Base-by-base conservation (phyloP, 2,888 invertebrate genomes). In the Folsomia candida region DNA sequence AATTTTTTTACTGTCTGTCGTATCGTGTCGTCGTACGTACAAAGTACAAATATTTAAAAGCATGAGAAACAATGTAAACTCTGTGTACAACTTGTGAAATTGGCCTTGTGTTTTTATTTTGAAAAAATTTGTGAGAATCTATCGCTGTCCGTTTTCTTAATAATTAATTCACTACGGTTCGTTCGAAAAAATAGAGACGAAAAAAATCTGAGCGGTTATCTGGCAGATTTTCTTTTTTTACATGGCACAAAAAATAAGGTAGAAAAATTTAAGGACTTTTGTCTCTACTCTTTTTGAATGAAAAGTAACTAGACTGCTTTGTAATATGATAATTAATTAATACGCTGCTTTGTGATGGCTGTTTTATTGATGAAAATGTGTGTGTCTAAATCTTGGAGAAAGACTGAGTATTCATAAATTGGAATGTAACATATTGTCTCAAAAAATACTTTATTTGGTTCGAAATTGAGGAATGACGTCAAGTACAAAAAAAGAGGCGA, bases 401-500 rank as follows among this genome's bases (percentile, higher is more conserved):
- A 37, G 37, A 37, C 37, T 37, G 37, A 37, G 37, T 37, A 37
- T 37, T 37, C 6, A 37, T 37, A 37, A 37, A 37, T 9, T 9
- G n/a, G n/a, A n/a, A n/a, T n/a, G n/a, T n/a, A 9, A 9, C 37
- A 14, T 37, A 4, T 37, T 37, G 37, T 37, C 37, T 9, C 37
- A 37, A n/a, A n/a, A n/a, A n/a, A 37, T 37, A 37, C 4, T 37
- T 37, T 37, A 37, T 37, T 37, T 37, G 37, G 14, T 37, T 37
- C 37, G 14, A 37, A n/a, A 37, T 4, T 37, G 37, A 37, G 37
- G 37, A 37, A 37, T 9, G 14, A 9, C 6, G 14, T 37, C 37
- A 37, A 54, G 54, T 54, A 54, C 54, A 54, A 54, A n/a, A n/a
- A n/a, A 54, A 54, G 54, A 54, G 54, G 54, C 47, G 22, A 54